Evolutionary conservation across 2,797 vertebrate species (phyloP).

Genomic region (Tiaroga cobitis): DNA sequence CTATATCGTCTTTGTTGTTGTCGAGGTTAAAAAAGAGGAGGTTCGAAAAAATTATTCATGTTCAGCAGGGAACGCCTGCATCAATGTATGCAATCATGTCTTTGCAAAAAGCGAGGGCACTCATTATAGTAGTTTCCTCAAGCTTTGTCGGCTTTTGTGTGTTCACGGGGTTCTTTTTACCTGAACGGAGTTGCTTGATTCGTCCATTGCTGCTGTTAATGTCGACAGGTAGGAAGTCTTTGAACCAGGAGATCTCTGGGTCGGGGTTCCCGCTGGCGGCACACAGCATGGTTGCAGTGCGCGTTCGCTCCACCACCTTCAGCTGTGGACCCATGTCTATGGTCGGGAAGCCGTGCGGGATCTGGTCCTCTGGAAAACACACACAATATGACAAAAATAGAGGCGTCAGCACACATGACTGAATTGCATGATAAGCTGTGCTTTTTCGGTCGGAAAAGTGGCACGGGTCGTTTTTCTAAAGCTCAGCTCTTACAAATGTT

Average conservation of each 20-base stretch:
- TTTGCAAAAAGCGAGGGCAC: not conserved
- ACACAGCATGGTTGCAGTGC: conserved; percentile 96
- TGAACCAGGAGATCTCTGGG: conserved; percentile 97
- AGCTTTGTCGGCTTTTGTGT: not conserved
- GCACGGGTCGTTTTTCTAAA: conserved; percentile 20
- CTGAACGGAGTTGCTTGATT: conserved; percentile 97
- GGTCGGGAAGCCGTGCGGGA: conserved; percentile 91
- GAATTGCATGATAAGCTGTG: not conserved
- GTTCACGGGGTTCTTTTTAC: conserved; percentile 71
- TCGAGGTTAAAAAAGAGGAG: conserved; percentile 23
- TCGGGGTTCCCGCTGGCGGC: conserved; percentile 95
- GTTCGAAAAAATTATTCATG: not conserved
- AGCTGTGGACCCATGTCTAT: conserved; percentile 99
- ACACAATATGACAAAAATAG: conserved; percentile 1
- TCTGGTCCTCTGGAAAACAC: conserved; percentile 86
- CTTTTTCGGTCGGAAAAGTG: not conserved
- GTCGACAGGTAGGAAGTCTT: conserved; percentile 96
- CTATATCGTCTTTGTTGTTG: conserved; percentile 33
- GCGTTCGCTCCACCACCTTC: conserved; percentile 95
- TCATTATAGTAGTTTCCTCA: not conserved
- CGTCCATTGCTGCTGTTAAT: conserved; percentile 88
- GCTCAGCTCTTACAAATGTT: not conserved
- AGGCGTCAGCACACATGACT: not conserved
- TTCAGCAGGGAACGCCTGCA: not conserved
- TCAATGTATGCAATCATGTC: not conserved